Percentiles rank a stretch among this genome's conserved stretches.
Evolutionary conservation across 2,113 vertebrate genomes (phyloP).

Genomic region (Chlamydotis undulata): DNA sequence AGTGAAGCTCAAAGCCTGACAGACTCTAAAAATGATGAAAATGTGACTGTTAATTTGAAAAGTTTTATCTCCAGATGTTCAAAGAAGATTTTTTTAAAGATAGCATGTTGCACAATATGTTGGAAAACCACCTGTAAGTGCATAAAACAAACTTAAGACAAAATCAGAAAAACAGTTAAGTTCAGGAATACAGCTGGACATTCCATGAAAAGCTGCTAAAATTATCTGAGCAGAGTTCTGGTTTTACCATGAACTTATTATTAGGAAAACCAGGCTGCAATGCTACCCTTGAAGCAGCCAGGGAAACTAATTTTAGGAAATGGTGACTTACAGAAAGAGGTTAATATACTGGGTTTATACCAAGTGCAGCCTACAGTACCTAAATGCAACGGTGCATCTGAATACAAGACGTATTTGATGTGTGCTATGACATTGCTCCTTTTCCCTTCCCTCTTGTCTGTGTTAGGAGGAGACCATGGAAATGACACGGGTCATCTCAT

Average conservation of each 20-base stretch:
- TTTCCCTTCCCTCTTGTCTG: neutral
- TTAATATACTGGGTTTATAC: neutral
- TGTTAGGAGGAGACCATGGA: neutral
- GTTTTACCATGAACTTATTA: neutral
- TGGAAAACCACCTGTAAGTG: neutral
- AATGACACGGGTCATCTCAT: neutral
- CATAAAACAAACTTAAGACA: neutral
- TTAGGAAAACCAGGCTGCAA: neutral
- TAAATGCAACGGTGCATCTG: neutral
- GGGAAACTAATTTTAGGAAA: neutral
- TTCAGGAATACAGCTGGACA: neutral
- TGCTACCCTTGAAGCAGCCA: neutral
- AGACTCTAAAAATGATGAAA: constrained; percentile 45
- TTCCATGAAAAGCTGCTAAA: neutral
- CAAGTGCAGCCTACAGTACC: neutral
- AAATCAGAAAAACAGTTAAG: neutral
- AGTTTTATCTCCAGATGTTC: constrained; percentile 34
- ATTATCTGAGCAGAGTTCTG: neutral
- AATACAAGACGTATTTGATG: neutral
- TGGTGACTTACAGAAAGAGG: neutral
- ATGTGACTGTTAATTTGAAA: constrained; percentile 21
- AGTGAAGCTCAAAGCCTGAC: constrained; percentile 1
- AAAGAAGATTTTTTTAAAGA: neutral
- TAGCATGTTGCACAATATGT: neutral
- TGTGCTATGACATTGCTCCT: neutral